Percentiles rank a stretch among this genome's conserved stretches.
Conservation (phyloP, 2,888 invertebrate species). For the Girardia tigrina region DNA sequence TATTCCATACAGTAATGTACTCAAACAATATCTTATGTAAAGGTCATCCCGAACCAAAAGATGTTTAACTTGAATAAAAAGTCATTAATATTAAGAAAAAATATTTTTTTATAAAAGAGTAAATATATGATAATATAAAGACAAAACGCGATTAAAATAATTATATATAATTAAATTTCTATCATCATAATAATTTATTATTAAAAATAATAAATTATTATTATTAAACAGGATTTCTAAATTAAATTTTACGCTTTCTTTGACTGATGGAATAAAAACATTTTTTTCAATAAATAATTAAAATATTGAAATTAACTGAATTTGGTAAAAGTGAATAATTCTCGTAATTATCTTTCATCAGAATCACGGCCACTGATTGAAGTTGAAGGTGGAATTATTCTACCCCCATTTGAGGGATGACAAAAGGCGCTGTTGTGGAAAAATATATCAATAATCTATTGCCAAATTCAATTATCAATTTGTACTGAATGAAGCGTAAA, state of each 20-base stretch:
- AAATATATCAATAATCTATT: conserved; percentile 17
- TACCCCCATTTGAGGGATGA: neutral
- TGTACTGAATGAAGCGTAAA: neutral
- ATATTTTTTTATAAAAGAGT: too few species aligned
- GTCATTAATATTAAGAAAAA: too few species aligned
- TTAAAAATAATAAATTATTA: too few species aligned
- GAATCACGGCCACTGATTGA: conserved; percentile 11
- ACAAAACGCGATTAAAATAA: too few species aligned
- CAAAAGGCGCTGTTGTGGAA: neutral
- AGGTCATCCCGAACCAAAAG: too few species aligned
- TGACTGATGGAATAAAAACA: neutral
- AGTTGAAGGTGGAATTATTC: conserved; percentile 5
- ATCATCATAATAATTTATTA: too few species aligned
- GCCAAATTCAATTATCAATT: conserved; percentile 12
- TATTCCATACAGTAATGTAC: too few species aligned
- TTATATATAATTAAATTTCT: too few species aligned
- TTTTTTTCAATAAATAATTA: neutral
- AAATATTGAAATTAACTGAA: conserved; percentile 8
- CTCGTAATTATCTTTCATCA: conserved; percentile 20
- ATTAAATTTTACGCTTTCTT: neutral
- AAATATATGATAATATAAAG: too few species aligned
- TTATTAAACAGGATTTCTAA: neutral
- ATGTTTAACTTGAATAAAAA: too few species aligned
- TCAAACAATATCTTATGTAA: too few species aligned
- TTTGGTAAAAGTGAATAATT: conserved; percentile 1